These are phyloP conservation scores for Sepioteuthis lessoniana DNA, from an alignment of 2,888 invertebrate genomes.

Conservation along the genomic window DNA sequence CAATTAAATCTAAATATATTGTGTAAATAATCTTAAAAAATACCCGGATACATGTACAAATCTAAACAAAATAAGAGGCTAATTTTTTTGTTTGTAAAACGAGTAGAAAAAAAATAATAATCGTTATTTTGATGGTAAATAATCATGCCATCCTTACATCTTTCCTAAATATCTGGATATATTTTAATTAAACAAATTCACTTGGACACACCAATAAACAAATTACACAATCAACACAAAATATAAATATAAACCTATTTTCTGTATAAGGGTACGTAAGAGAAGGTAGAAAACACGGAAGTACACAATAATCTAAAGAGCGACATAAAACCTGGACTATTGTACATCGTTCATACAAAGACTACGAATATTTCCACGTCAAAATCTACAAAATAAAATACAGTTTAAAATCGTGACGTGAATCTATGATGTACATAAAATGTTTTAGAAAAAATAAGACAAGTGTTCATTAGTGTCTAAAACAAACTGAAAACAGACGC, in stretches of 20 bases:
- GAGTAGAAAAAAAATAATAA: neutral
- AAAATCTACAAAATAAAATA: neutral
- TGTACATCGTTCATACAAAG: neutral
- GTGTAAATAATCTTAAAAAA: too few relatives aligned
- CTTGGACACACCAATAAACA: neutral
- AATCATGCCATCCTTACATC: neutral
- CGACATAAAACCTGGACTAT: neutral
- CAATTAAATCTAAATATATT: too few relatives aligned
- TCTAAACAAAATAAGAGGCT: neutral
- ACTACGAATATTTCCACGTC: neutral
- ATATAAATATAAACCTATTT: conserved; percentile 3
- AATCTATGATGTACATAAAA: neutral
- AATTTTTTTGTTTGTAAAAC: neutral
- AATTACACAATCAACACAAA: neutral
- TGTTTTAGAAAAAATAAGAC: neutral
- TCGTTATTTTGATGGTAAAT: neutral
- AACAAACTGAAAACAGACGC: neutral
- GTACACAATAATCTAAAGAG: neutral
- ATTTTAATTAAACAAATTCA: neutral
- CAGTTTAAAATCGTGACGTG: neutral
- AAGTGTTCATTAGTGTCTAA: neutral
- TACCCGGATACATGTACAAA: too few relatives aligned
- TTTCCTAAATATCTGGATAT: neutral
- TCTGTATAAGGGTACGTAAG: neutral
- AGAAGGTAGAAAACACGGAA: too few relatives aligned